Evolutionary conservation across 1,140 invertebrate genomes (phyloP), one percentile per base, ranked within the genome.

Genomic region (Drosophila azteca): DNA sequence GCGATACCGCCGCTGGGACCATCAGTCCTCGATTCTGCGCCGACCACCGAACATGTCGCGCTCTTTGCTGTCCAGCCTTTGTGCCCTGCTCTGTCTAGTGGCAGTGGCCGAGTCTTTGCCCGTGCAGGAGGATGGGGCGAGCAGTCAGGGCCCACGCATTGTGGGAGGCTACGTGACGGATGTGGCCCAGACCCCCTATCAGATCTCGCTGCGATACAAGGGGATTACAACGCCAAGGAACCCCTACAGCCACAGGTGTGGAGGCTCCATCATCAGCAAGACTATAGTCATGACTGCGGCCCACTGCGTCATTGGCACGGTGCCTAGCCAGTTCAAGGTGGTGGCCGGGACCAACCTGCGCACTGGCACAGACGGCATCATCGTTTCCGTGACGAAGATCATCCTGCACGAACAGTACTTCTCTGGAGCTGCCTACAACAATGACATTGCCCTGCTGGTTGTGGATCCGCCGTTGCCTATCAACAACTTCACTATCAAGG

Each of bases 231-330:
- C 48, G 1, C 66, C 90, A 1, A 1, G 51, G 17, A 71, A 73
- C 24, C 0, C 71, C 1, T 91, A 31, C 41, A 20, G 70, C 2
- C 92, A 93, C 67, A 55, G 45, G 9, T 95, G 94, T 77, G 94
- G 94, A 2, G 94, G 93, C 2, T 92, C 93, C 8, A 93, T 95
- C 54, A 85, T 94, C 57, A 22, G 26, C 7, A 20, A 45, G 1
- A 6, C 64, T 74, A 3, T 35, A 7, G 15, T 90, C 2, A 0
- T 81, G 0, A 91, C 90, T 4, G 90, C 92, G 65, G 93, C 93
- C 15, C 90, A 91, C 67, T 91, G 90, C 41, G 24, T 89, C 22
- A 78, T 85, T 26, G 83, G 35, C 2, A 63, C 60, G 2, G 78
- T 90, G 6, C 5, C 83, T 0, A 91, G 83, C 26, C 80, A 90